phyloP scores from a whole-genome alignment of 2,888 invertebrate species.

The Macropis europaea region DNA sequence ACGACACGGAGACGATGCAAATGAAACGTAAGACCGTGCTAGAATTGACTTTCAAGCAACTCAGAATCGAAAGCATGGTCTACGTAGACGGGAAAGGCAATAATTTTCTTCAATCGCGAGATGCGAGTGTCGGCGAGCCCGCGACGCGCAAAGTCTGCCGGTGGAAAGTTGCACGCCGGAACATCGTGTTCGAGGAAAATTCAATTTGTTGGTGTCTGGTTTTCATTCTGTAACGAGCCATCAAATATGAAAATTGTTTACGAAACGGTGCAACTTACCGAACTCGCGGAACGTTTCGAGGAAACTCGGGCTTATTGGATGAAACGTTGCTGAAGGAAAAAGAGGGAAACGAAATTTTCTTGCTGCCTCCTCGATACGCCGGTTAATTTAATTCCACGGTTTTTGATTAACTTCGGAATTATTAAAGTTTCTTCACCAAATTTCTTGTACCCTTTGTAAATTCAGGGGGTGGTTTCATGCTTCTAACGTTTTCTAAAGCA shows the following conservation, averaged over 20 bases:
- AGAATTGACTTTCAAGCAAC: conserved; percentile 20
- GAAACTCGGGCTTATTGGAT: background rate
- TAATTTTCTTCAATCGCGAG: conserved; percentile 31
- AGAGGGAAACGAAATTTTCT: no score
- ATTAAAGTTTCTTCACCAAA: no score
- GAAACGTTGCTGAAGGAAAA: background rate
- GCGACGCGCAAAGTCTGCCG: background rate
- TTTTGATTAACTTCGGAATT: no score
- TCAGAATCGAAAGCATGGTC: conserved; percentile 8
- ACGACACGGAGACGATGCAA: no score
- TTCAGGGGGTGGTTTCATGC: no score
- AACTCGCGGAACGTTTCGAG: background rate
- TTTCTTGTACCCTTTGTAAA: no score
- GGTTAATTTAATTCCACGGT: no score
- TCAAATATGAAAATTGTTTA: conserved; percentile 42
- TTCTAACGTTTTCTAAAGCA: no score
- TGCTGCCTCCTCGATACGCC: no score
- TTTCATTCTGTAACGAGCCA: conserved; percentile 42
- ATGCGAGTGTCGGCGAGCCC: conserved; percentile 10
- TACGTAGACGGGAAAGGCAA: conserved; percentile 3
- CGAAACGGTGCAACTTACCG: conserved; percentile 32
- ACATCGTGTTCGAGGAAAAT: conserved; percentile 7
- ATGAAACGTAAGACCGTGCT: no score
- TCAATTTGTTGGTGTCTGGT: conserved; percentile 29
- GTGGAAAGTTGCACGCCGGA: background rate